phyloP scores from a whole-genome alignment of 2,797 vertebrate species.

The Acipenser ruthenus region DNA sequence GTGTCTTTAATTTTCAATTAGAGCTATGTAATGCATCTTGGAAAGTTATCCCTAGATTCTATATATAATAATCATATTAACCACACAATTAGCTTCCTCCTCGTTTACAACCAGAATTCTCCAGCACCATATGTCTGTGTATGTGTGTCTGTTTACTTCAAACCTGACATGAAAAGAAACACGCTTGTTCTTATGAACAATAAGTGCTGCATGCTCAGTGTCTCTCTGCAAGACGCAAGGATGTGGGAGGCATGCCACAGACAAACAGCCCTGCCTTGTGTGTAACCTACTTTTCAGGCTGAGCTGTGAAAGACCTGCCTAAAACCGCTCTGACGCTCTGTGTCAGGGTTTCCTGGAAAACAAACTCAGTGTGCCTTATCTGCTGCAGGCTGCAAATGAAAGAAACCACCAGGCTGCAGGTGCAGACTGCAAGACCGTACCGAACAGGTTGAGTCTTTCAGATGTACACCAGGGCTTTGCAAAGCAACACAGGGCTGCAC shows the following conservation, averaged over 20 bases:
- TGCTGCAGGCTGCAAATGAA: constrained; percentile 1
- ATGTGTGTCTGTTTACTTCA: no score
- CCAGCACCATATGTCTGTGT: no score
- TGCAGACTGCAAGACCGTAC: not conserved
- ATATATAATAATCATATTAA: no score
- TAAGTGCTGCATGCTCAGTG: not conserved
- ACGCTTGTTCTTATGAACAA: not conserved
- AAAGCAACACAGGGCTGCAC: no score
- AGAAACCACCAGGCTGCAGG: not conserved
- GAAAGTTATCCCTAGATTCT: no score
- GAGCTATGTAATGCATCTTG: no score
- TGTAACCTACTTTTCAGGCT: constrained; percentile 1
- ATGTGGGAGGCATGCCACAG: constrained; percentile 1
- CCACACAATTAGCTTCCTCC: no score
- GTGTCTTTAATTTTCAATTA: no score
- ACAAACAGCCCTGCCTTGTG: not conserved
- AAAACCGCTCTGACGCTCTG: not conserved
- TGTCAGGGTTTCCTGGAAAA: constrained; percentile 7
- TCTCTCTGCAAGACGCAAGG: not conserved
- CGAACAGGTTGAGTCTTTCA: not conserved
- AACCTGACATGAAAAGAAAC: not conserved
- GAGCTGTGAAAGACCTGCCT: not conserved
- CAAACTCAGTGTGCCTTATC: not conserved
- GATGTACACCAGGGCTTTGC: no score
- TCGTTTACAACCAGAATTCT: no score